Conservation (phyloP, 2,888 invertebrate genomes). For the Catocala sponsa region DNA sequence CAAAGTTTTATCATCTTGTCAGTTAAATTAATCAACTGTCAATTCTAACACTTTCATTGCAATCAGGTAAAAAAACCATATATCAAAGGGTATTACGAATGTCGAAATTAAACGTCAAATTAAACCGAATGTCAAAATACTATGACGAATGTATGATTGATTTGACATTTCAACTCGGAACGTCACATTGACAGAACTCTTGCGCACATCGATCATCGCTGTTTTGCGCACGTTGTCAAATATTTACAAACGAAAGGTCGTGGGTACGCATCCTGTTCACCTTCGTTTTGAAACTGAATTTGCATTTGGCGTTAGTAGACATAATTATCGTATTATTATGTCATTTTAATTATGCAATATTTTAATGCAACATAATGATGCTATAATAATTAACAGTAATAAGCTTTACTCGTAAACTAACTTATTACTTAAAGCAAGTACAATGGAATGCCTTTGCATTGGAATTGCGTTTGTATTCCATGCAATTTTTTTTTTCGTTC, state of each 20-base stretch:
- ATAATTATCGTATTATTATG: too few species aligned
- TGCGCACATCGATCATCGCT: slow-evolving; percentile 36
- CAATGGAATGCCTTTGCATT: too few species aligned
- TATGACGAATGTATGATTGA: slow-evolving; percentile 45
- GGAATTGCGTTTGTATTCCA: too few species aligned
- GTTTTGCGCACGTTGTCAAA: slow-evolving; percentile 34
- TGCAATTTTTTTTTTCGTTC: too few species aligned
- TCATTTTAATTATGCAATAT: too few species aligned
- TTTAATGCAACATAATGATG: too few species aligned
- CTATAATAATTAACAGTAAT: too few species aligned
- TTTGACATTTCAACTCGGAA: slow-evolving; percentile 41
- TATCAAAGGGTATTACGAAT: slow-evolving; percentile 16
- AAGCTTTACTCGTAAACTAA: too few species aligned
- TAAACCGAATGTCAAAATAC: slow-evolving; percentile 22
- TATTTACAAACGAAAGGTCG: slow-evolving; percentile 44
- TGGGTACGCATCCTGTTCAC: slow-evolving; percentile 25
- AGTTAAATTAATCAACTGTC: slow-evolving; percentile 17
- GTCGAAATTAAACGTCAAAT: slow-evolving; percentile 34
- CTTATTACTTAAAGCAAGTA: too few species aligned
- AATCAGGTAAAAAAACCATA: slow-evolving; percentile 24
- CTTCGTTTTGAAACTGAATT: slow-evolving; percentile 19
- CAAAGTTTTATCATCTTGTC: neutral
- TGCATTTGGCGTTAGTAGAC: neutral
- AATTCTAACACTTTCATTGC: slow-evolving; percentile 16
- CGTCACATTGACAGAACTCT: slow-evolving; percentile 42